Evolutionary conservation across 2,888 invertebrate genomes (phyloP).

Genomic region (Calameuta pallipes): DNA sequence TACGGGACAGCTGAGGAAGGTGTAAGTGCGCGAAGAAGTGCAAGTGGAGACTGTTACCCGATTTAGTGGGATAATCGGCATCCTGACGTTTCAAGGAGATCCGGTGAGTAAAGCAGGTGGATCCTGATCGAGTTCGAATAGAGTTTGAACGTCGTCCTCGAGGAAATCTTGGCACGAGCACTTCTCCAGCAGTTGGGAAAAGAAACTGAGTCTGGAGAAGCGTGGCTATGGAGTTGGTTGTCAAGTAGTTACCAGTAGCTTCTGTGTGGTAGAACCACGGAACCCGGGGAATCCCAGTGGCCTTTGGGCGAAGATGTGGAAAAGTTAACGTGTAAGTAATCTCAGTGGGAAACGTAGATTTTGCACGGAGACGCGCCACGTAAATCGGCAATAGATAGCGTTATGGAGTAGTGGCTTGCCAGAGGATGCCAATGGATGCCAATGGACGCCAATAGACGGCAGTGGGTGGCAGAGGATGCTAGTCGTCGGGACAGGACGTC

Average conservation of each 20-base stretch:
- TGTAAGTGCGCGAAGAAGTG: neutral
- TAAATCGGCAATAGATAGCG: conserved; percentile 24
- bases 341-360: neutral
- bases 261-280: neutral
- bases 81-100: neutral
- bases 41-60: neutral
- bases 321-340: neutral
- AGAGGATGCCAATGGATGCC: neutral
- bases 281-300: neutral
- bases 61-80: neutral
- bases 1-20: neutral
- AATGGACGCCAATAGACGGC: neutral
- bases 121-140: neutral
- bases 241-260: neutral
- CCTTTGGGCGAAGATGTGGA: neutral
- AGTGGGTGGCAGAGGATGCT: neutral
- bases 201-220: neutral
- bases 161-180: neutral
- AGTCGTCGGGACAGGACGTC: conserved; percentile 15
- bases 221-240: neutral
- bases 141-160: neutral
- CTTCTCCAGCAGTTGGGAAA: neutral
- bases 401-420: conserved; percentile 10
- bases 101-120: neutral
- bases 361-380: conserved; percentile 9